Evolutionary conservation across 1,140 invertebrate genomes (phyloP).

Genomic region (Kradibia gibbosae): DNA sequence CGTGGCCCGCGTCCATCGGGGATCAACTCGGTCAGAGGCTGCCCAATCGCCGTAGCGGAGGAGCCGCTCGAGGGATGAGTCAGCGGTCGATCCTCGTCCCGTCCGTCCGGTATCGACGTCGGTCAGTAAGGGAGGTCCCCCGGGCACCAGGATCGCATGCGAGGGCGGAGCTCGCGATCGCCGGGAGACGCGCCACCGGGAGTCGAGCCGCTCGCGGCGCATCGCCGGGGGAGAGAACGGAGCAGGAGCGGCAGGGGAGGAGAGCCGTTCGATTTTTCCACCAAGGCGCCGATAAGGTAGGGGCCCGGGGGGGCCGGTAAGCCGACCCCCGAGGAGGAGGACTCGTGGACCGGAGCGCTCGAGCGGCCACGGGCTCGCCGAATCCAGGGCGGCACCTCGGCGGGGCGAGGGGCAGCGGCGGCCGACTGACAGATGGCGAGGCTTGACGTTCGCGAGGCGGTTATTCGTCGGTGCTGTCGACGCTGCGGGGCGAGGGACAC

Average conservation of each 20-base stretch:
- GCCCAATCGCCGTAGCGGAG: too few relatives aligned
- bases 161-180: constrained; percentile 51
- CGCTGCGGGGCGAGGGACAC: too few relatives aligned
- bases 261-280: neutral
- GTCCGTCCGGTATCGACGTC: constrained; percentile 57
- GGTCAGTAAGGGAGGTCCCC: constrained; percentile 60
- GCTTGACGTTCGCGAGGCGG: constrained; percentile 39
- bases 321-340: neutral
- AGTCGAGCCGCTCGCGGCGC: neutral
- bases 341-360: too few relatives aligned
- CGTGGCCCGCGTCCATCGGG: too few relatives aligned
- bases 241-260: neutral
- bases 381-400: neutral
- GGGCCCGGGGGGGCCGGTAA: too few relatives aligned
- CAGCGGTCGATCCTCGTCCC: constrained; percentile 39
- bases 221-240: too few relatives aligned
- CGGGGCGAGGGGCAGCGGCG: neutral
- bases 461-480: constrained; percentile 21
- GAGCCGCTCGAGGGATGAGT: neutral
- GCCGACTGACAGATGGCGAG: constrained; percentile 57
- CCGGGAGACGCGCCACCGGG: constrained; percentile 42
- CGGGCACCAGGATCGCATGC: constrained; percentile 56
- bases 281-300: neutral
- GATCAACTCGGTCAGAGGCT: too few relatives aligned
- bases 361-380: neutral